Conservation (phyloP, 1,140 invertebrate species). For the Steinernema feltiae region DNA sequence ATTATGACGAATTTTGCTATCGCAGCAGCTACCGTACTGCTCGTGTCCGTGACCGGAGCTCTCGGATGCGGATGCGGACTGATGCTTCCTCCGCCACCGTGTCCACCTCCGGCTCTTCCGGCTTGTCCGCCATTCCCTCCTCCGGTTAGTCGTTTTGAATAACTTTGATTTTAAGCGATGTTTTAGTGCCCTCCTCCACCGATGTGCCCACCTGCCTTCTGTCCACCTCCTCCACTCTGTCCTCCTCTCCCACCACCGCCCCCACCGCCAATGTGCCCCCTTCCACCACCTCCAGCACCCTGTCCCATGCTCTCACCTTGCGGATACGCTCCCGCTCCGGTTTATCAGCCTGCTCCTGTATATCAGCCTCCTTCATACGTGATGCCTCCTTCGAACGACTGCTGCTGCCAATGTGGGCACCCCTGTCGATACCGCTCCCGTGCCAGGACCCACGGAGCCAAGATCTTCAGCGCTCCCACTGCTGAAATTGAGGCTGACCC, state of each 20-base stretch:
- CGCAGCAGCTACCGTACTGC: not conserved
- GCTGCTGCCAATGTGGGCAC: conserved; percentile 49
- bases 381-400: conserved; percentile 36
- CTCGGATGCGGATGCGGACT: conserved; percentile 21
- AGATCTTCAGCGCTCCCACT: conserved; percentile 40
- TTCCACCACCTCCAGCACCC: conserved; percentile 27
- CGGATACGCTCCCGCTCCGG: conserved; percentile 38
- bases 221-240: conserved; percentile 18
- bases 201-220: not conserved
- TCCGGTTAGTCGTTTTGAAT: too few relatives aligned
- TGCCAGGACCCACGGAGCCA: conserved; percentile 47
- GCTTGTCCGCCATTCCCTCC: conserved; percentile 31
- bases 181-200: conserved; percentile 3
- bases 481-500: conserved; percentile 52
- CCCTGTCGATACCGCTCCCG: conserved; percentile 48
- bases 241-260: conserved; percentile 38
- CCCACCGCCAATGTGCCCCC: conserved; percentile 38
- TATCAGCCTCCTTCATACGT: conserved; percentile 36
- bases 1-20: not conserved
- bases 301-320: conserved; percentile 17
- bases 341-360: conserved; percentile 18
- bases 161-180: too few relatives aligned
- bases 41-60: not conserved
- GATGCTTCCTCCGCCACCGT: conserved; percentile 19
- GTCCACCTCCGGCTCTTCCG: conserved; percentile 27